These are phyloP conservation scores for Smutsia gigantea DNA, from an alignment of 2,797 vertebrate genomes.

Conservation along the genomic window DNA sequence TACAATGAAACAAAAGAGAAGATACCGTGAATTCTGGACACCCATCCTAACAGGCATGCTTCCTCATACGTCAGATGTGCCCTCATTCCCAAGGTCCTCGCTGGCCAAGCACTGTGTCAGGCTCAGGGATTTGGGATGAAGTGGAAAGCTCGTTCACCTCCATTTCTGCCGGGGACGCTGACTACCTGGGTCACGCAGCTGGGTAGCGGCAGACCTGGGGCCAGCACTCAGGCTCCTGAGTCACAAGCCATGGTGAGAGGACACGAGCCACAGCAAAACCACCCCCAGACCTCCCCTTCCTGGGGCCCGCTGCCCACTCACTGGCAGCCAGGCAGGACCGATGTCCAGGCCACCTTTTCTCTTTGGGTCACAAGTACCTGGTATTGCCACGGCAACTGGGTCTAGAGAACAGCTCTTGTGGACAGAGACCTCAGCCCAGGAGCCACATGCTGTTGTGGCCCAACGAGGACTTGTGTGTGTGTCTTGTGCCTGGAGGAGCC, in stretches of 20 bases:
- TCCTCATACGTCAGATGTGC: too few species aligned
- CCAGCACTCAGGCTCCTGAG: not conserved
- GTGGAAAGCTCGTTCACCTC: not conserved
- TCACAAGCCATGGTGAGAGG: not conserved
- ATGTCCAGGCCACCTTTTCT: slow-evolving; percentile 20
- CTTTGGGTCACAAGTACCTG: slow-evolving; percentile 10
- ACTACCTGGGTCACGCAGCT: not conserved
- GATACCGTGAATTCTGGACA: fast-evolving
- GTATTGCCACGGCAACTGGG: slow-evolving; percentile 58
- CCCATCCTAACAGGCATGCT: fast-evolving
- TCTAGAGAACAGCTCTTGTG: slow-evolving; percentile 51
- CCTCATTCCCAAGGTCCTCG: not conserved
- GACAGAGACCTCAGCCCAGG: not conserved
- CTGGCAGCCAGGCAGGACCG: not conserved
- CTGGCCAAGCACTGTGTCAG: fast-evolving
- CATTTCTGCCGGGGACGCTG: too few species aligned
- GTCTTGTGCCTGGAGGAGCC: not conserved
- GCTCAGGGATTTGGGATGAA: not conserved
- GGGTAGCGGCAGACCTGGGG: not conserved
- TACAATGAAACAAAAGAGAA: not conserved
- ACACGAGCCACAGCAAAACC: not conserved
- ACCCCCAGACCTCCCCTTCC: not conserved
- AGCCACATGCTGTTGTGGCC: not conserved
- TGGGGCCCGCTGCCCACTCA: not conserved
- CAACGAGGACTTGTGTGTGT: not conserved